Evolutionary conservation across 2,888 invertebrate genomes (phyloP).

Genomic region (Reticulitermes lucifugus): DNA sequence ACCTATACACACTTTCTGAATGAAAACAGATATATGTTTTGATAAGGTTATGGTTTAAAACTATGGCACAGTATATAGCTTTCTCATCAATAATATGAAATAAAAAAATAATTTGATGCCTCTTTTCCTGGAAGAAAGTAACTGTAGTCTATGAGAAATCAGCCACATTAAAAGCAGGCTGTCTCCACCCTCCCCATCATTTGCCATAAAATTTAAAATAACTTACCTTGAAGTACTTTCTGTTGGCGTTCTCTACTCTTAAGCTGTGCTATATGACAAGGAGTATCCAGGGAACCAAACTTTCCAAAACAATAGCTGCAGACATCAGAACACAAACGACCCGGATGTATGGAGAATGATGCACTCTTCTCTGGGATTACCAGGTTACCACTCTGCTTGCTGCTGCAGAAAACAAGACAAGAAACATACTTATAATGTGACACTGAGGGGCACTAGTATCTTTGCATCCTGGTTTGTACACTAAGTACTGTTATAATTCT

Average conservation of each 20-base stretch:
- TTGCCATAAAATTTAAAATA: background rate
- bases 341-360: conserved; percentile 88
- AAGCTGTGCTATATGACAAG: conserved; percentile 88
- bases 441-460: background rate
- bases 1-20: too few species aligned
- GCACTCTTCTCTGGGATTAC: conserved; percentile 91
- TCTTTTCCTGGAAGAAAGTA: too few species aligned
- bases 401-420: conserved; percentile 35
- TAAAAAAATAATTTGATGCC: too few species aligned
- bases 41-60: too few species aligned
- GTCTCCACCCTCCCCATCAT: too few species aligned
- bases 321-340: conserved; percentile 83
- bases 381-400: conserved; percentile 61
- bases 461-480: background rate
- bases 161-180: too few species aligned
- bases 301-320: conserved; percentile 90
- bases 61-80: too few species aligned
- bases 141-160: too few species aligned
- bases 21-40: too few species aligned
- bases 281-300: conserved; percentile 87
- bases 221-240: conserved; percentile 81
- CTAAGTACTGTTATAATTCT: too few species aligned
- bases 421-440: too few species aligned
- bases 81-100: too few species aligned
- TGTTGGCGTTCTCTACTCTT: conserved; percentile 85